Percentiles rank a stretch among this genome's conserved stretches.
Conservation (phyloP, 2,113 vertebrate genomes). For the Triplophysa tibetana region DNA sequence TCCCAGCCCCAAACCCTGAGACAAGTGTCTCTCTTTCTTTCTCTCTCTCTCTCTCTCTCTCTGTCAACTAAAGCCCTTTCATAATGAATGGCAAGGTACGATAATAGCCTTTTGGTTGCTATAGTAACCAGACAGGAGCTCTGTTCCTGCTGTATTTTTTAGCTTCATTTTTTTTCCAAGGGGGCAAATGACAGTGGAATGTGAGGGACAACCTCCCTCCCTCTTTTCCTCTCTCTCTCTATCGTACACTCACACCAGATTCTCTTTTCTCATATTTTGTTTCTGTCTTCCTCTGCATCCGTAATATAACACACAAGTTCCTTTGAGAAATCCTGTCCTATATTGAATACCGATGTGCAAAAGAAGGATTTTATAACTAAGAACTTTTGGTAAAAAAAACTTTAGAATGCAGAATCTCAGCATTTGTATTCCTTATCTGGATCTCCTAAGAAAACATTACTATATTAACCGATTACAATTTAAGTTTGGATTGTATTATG, state of each 20-base stretch:
- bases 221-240: slow-evolving; percentile 31
- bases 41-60: slow-evolving; percentile 67
- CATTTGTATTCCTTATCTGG: neutral
- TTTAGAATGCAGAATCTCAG: neutral
- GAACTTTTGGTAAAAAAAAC: neutral
- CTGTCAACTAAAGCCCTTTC: slow-evolving; percentile 91
- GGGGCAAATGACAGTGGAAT: slow-evolving; percentile 90
- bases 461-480: neutral
- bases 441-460: neutral
- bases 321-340: neutral
- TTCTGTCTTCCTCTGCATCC: neutral
- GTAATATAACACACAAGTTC: neutral
- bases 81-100: slow-evolving; percentile 99
- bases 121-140: slow-evolving; percentile 94
- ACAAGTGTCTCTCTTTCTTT: slow-evolving; percentile 39
- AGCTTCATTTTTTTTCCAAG: slow-evolving; percentile 61
- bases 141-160: slow-evolving; percentile 83
- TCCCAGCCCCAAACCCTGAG: slow-evolving; percentile 12
- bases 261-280: slow-evolving; percentile 12
- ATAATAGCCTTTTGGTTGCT: slow-evolving; percentile 94
- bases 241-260: slow-evolving; percentile 36
- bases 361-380: neutral
- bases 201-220: slow-evolving; percentile 71
- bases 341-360: neutral
- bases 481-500: neutral